Base-by-base conservation (phyloP, 1,140 invertebrate genomes). In the Stenopsyche tienmushanensis region DNA sequence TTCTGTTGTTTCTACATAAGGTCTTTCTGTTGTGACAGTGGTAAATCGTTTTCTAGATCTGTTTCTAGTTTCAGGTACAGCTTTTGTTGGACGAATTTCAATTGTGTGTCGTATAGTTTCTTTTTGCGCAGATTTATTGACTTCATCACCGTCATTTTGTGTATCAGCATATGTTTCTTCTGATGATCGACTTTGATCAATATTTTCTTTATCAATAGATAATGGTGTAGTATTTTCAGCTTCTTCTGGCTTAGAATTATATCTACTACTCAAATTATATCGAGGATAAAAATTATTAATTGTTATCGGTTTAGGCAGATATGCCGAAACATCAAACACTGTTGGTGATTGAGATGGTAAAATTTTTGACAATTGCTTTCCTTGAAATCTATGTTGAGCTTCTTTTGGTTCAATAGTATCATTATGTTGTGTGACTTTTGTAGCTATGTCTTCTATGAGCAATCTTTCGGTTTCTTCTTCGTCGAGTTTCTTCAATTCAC, bases 301-400 rank as follows among this genome's bases (percentile, higher is more conserved):
- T 21, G 58, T 47, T 17, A 49, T 62, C 20, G 64, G 64, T 55
- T 34, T 72, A 3, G 75, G 73, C 47, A 77, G 57, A 70, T 72
- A 77, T 60, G 72, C 70, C 9, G 73, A 72, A 9, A 76, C 72
- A 65, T 76, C 75, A 64, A 75, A 76, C 47, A 72, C 21, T 39
- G 29, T 59, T 24, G 45, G 29, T 34, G 29, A 34, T 7, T 13
- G 45, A 52, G 39, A 39, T 23, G 39, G 42, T 57, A 23, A 8
- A 29, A 26, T 13, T 50, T 26, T 29, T 65, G 17, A 50, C 41
- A 29, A 26, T 26, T 47, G n/a, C 20, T 42, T 17, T 18, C 29
- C 24, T 58, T 18, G 18, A 17, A 15, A 24, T 62, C 39, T 47
- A 21, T 62, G 45, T 21, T 62, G 13, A 15, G 20, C 3, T 1